Base-by-base conservation (phyloP, 2,797 vertebrate genomes). In the Ptychobarbus kaznakovi region DNA sequence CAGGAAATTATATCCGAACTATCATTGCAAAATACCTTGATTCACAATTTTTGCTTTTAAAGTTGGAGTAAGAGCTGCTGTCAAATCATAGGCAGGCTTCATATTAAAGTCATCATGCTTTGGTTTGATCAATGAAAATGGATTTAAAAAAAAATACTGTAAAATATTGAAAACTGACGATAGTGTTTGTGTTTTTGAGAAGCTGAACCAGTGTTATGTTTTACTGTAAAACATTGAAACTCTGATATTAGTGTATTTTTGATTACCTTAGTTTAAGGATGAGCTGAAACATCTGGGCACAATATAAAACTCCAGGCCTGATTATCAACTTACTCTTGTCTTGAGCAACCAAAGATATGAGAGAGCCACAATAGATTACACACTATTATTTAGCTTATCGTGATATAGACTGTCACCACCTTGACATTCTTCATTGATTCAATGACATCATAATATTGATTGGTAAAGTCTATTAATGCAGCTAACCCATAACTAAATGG, bases 291-390 rank as follows among this genome's bases (percentile, higher is more conserved):
- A 58, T 40, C 35, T 9, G 6, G 4, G 3, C 6, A 1, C 28
- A 38, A 56, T 12, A 56, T 70, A 40, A 69, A 69, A 40, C 44
- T 38, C 20, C 32, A 53, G 12, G 65, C 6, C 32, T 8, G 0
- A 49, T 82, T 73, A 63, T 35, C 40, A 46, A 58, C 40, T 56
- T 61, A 20, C 25, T 65, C 28, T 83, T 83, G 58, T 65, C 28
- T 83, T 83, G 58, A 76, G 44, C 44, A 76, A 76, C 22, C 40
- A 46, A 49, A 76, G 32, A 83, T 76, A 83, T 25, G 11, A 65
- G 25, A 82, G 53, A 40, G 58, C 8, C 44, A 25, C 15, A 82
- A 82, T 63, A 66, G 51, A 49, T 75, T 0, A 13, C 22, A 63
- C n/a, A n/a, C 51, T 49, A 63, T 82, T 2, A 12, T 82, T 53